Percentiles rank a stretch among this genome's conserved stretches.
phyloP scores from a whole-genome alignment of 2,888 invertebrate genomes.

The Mythimna vitellina region DNA sequence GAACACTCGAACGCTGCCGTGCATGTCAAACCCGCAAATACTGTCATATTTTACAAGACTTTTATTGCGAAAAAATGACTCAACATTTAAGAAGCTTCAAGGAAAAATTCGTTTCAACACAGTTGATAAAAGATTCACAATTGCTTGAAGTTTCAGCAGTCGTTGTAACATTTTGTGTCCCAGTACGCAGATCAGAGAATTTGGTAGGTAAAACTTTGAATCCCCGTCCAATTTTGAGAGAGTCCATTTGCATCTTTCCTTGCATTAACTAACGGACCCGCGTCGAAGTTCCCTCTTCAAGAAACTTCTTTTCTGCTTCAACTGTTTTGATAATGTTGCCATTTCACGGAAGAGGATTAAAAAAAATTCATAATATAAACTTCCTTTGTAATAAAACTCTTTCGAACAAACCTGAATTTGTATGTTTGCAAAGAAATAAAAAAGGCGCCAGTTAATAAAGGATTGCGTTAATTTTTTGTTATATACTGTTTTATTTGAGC shows the following conservation, averaged over 20 bases:
- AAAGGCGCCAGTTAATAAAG: conserved; percentile 22
- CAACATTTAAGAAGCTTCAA: conserved; percentile 44
- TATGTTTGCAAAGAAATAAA: conserved; percentile 25
- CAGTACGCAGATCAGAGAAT: conserved; percentile 70
- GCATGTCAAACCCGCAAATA: conserved; percentile 77
- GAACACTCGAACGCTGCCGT: conserved; percentile 75
- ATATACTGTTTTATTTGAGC: conserved; percentile 25
- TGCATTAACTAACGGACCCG: conserved; percentile 75
- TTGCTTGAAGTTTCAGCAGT: conserved; percentile 19
- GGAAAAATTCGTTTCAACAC: conserved; percentile 59
- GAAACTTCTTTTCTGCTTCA: conserved; percentile 66
- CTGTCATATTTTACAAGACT: conserved; percentile 77
- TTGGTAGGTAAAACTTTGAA: conserved; percentile 81
- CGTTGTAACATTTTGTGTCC: conserved; percentile 48
- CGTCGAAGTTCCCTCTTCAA: conserved; percentile 67
- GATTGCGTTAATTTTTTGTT: conserved; percentile 24
- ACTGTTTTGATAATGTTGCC: conserved; percentile 58
- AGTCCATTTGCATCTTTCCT: conserved; percentile 84
- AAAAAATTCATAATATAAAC: conserved; percentile 64
- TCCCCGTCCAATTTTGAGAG: conserved; percentile 82
- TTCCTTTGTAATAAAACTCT: conserved; percentile 59
- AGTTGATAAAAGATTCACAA: conserved; percentile 43
- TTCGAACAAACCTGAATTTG: conserved; percentile 50
- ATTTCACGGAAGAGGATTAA: conserved; percentile 60
- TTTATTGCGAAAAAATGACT: conserved; percentile 53